These are phyloP conservation scores for Melanotaenia maccullochi DNA, from an alignment of 2,797 vertebrate genomes.

Conservation along the genomic window DNA sequence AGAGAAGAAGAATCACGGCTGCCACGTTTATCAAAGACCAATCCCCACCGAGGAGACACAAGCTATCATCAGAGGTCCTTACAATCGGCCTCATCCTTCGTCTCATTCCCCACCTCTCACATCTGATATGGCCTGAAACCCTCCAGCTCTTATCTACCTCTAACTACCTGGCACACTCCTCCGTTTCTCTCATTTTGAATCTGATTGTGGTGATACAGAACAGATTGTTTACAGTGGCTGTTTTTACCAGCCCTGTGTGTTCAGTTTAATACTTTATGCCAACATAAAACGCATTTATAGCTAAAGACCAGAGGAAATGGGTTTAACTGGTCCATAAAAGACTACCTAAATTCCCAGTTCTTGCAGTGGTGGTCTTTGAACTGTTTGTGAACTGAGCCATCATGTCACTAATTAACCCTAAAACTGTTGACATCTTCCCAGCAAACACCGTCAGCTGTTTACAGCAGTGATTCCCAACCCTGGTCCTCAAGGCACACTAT, in stretches of 20 bases:
- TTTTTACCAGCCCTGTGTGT: conserved; percentile 25
- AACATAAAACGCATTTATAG: background rate
- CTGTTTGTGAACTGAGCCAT: conserved; percentile 24
- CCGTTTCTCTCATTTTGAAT: background rate
- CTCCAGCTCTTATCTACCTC: background rate
- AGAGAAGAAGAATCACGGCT: conserved; percentile 27
- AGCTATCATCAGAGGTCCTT: conserved; percentile 40
- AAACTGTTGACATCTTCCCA: conserved; percentile 30
- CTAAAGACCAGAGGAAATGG: conserved; percentile 2
- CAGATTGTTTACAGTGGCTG: background rate
- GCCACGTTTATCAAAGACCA: conserved; percentile 53
- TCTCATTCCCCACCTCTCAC: conserved; percentile 13
- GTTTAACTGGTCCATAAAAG: conserved; percentile 41
- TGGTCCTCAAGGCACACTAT: too few species aligned
- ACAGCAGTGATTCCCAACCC: too few species aligned
- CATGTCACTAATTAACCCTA: conserved; percentile 50
- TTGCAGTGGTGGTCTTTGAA: conserved; percentile 9
- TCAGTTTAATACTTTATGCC: conserved; percentile 14
- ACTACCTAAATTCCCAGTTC: background rate
- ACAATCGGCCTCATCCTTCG: conserved; percentile 34
- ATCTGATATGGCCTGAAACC: conserved; percentile 33
- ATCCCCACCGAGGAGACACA: conserved; percentile 25
- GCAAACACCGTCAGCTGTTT: conserved; percentile 17
- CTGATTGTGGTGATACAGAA: conserved; percentile 6
- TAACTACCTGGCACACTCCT: conserved; percentile 11